Conservation (phyloP, 2,113 vertebrate genomes). For the Sclerurus mexicanus region DNA sequence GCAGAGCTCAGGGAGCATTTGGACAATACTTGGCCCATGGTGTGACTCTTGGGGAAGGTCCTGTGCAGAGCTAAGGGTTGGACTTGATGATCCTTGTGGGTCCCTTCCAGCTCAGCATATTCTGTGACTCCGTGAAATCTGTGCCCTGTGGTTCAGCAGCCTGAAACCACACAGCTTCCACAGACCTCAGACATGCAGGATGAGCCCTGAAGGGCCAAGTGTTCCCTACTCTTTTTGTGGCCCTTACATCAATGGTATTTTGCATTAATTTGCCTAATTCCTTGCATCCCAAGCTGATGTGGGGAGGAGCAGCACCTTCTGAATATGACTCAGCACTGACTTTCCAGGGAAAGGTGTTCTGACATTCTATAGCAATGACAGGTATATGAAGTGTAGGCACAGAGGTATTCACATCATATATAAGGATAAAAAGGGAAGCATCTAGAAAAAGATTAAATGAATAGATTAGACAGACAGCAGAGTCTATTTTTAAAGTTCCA, state of each 20-base stretch:
- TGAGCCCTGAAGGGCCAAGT: background rate
- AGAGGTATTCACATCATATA: background rate
- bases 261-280: background rate
- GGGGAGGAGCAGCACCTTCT: background rate
- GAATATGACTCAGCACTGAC: background rate
- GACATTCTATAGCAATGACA: background rate
- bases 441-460: background rate
- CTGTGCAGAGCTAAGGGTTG: background rate
- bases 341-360: slow-evolving; percentile 1
- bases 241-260: background rate
- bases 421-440: background rate
- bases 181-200: background rate
- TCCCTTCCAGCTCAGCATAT: background rate
- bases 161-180: background rate
- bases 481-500: slow-evolving; percentile 34
- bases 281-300: background rate
- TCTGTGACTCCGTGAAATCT: background rate
- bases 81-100: background rate
- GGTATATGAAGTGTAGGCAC: background rate
- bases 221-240: background rate
- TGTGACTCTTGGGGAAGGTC: background rate
- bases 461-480: slow-evolving; percentile 4
- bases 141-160: background rate
- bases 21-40: background rate
- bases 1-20: background rate